These are phyloP conservation scores for Drosophila santomea DNA, from an alignment of 1,140 invertebrate species.

Conservation along the genomic window DNA sequence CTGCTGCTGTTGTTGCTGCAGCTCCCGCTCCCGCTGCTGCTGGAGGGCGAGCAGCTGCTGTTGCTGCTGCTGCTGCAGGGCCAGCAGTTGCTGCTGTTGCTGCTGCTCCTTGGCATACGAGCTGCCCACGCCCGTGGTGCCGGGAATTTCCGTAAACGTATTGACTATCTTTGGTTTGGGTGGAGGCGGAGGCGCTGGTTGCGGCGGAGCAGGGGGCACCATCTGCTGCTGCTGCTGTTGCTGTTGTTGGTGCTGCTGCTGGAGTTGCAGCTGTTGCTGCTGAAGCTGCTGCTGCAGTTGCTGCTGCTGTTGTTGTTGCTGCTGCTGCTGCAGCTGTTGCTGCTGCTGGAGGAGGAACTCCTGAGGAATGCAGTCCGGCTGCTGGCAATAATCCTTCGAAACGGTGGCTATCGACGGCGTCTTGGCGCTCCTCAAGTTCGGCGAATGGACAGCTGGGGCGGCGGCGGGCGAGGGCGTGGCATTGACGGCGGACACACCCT, in stretches of 20 bases:
- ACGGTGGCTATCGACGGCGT: constrained; percentile 83
- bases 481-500: constrained; percentile 64
- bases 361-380: constrained; percentile 80
- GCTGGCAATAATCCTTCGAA: constrained; percentile 83
- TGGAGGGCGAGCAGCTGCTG: constrained; percentile 58
- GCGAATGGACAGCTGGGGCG: constrained; percentile 62
- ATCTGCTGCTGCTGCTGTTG: constrained; percentile 30
- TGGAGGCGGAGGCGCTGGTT: constrained; percentile 72
- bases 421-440: constrained; percentile 80
- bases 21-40: constrained; percentile 45
- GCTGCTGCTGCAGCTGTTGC: constrained; percentile 11
- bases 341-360: constrained; percentile 62
- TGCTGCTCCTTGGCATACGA: constrained; percentile 82
- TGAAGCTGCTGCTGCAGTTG: constrained; percentile 23
- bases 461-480: constrained; percentile 8
- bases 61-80: constrained; percentile 74
- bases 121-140: constrained; percentile 81
- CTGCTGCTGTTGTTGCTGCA: constrained; percentile 45
- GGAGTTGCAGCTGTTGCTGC: constrained; percentile 18
- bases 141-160: constrained; percentile 83
- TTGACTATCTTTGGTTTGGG: constrained; percentile 82
- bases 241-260: constrained; percentile 22
- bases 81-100: constrained; percentile 66
- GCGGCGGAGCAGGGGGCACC: constrained; percentile 48
- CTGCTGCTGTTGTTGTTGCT: constrained; percentile 16